Evolutionary conservation across 2,797 vertebrate genomes (phyloP).

Genomic region (Arnoldichthys spilopterus): DNA sequence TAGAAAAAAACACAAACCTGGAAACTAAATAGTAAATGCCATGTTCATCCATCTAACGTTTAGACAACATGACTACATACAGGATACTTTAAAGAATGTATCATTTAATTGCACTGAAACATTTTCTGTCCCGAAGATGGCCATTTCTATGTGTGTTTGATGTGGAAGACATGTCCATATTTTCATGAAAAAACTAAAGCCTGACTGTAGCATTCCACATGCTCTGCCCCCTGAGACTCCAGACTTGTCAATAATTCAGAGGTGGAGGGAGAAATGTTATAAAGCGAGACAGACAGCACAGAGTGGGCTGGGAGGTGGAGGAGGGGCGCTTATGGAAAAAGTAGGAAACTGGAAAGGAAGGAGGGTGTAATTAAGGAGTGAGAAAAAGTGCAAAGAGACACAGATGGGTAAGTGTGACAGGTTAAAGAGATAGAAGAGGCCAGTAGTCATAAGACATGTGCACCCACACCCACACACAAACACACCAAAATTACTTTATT

Average conservation of each 20-base stretch:
- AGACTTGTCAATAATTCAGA: slow-evolving; percentile 80
- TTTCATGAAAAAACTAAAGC: slow-evolving; percentile 56
- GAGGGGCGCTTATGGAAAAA: slow-evolving; percentile 26
- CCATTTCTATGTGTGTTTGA: slow-evolving; percentile 16
- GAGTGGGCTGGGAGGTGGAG: slow-evolving; percentile 8
- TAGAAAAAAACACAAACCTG: no score
- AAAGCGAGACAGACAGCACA: slow-evolving; percentile 59
- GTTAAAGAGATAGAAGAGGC: background rate
- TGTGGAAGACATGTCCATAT: slow-evolving; percentile 21
- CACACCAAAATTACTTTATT: background rate
- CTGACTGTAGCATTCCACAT: slow-evolving; percentile 58
- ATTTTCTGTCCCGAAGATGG: background rate
- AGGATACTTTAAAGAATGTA: no score
- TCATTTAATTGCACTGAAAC: background rate
- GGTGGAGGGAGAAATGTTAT: slow-evolving; percentile 66
- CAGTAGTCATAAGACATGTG: background rate
- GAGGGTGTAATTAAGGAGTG: background rate
- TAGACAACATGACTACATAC: no score
- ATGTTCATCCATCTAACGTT: background rate
- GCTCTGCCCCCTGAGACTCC: slow-evolving; percentile 66
- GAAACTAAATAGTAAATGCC: background rate
- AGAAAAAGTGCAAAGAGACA: slow-evolving; percentile 9
- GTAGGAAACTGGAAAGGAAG: background rate
- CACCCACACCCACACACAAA: slow-evolving; percentile 12
- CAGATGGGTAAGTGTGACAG: slow-evolving; percentile 1